Conservation (phyloP, 2,797 vertebrate species). For the Thunnus albacares region DNA sequence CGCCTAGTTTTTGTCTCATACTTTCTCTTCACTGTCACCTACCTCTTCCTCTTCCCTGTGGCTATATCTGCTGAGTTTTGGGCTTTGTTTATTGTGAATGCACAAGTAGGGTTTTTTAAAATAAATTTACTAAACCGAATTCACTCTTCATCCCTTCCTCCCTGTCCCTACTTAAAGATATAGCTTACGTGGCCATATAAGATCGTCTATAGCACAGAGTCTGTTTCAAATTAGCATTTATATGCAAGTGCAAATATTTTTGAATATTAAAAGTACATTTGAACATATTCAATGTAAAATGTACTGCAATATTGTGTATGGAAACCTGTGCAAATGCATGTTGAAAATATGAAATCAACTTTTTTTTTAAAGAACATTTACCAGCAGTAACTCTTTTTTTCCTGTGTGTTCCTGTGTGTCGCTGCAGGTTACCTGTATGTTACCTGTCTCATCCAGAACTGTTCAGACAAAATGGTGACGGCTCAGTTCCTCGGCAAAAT, state of each 20-base stretch:
- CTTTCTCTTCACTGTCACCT: not conserved
- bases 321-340: not conserved
- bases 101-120: not conserved
- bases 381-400: not conserved
- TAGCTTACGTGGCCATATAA: not conserved
- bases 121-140: too few species aligned
- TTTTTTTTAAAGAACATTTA: too few species aligned
- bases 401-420: conserved; percentile 35
- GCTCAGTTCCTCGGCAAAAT: conserved; percentile 90
- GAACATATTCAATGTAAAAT: not conserved
- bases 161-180: not conserved
- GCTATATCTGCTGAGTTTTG: not conserved
- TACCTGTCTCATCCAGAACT: conserved; percentile 93
- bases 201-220: not conserved
- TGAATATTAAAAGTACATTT: not conserved
- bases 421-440: conserved; percentile 90
- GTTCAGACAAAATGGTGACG: conserved; percentile 89
- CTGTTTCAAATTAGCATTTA: not conserved
- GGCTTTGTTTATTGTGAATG: not conserved
- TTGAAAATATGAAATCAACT: not conserved
- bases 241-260: not conserved
- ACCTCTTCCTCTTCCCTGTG: not conserved
- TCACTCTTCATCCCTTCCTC: not conserved
- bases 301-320: not conserved
- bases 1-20: not conserved